A percentile compares a stretch with the other conserved stretches of the same genome.
These are phyloP conservation scores for Alauda arvensis DNA, from an alignment of 2,797 vertebrate species.

Conservation along the genomic window DNA sequence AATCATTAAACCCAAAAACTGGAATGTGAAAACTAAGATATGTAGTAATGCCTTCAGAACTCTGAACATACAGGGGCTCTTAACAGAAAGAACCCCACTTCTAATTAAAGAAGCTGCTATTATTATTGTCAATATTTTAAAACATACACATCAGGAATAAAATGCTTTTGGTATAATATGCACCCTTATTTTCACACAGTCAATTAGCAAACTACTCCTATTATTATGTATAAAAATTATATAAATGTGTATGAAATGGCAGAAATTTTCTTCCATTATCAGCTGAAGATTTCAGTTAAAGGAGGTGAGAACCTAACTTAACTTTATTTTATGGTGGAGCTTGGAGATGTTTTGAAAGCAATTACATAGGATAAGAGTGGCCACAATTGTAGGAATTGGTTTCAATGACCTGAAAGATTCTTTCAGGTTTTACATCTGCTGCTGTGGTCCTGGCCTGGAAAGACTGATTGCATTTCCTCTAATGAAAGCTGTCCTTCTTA, in stretches of 20 bases:
- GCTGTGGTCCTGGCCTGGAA: neutral
- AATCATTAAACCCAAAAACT: neutral
- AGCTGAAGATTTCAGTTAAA: neutral
- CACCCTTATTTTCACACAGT: neutral
- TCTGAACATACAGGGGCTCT: neutral
- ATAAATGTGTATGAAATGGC: neutral
- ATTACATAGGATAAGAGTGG: neutral
- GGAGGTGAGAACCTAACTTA: neutral
- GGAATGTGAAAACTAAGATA: neutral
- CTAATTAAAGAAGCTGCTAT: neutral
- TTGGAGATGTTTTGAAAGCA: neutral
- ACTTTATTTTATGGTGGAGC: neutral
- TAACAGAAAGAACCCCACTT: neutral
- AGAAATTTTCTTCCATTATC: neutral
- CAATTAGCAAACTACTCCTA: neutral
- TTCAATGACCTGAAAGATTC: neutral
- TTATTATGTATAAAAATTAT: neutral
- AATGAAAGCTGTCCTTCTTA: neutral
- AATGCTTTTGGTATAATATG: neutral
- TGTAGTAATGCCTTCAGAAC: neutral
- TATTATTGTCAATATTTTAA: neutral
- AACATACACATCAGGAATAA: neutral
- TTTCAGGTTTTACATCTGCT: neutral
- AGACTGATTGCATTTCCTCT: neutral
- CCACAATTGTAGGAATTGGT: neutral